Conservation (phyloP, 2,797 vertebrate species). For the Pteronotus mesoamericanus region DNA sequence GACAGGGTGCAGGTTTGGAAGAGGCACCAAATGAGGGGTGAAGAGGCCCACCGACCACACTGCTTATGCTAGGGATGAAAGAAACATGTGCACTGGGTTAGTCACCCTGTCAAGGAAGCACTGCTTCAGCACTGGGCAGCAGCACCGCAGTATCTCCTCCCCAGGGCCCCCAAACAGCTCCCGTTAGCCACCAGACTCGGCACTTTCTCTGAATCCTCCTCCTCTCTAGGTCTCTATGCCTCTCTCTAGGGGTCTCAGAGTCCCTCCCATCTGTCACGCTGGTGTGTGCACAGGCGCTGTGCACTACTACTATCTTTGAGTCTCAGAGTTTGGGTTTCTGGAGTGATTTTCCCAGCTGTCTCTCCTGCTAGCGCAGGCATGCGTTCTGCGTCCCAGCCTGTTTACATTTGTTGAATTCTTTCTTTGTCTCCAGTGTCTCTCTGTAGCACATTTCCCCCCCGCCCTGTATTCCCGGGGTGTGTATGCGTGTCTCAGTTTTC, state of each 20-base stretch:
- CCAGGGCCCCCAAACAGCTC: accelerated
- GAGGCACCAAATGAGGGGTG: not conserved
- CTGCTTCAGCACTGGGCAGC: not conserved
- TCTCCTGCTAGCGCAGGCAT: not conserved
- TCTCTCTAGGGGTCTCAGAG: not conserved
- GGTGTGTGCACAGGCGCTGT: not conserved
- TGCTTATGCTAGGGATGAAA: not conserved
- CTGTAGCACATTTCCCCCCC: not conserved
- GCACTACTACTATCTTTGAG: not conserved
- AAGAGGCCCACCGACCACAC: not conserved
- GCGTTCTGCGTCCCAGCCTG: not conserved
- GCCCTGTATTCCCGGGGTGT: not conserved
- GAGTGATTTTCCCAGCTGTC: not conserved
- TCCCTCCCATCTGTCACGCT: not conserved
- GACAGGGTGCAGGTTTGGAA: not conserved
- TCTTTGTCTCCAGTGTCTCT: not conserved
- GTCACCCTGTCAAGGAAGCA: not conserved
- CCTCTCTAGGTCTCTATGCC: not conserved
- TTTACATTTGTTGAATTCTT: not conserved
- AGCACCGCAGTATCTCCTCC: not conserved
- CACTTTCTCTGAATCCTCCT: not conserved
- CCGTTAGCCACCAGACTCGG: not conserved
- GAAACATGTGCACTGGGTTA: conserved; percentile 41
- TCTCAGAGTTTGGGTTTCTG: not conserved
- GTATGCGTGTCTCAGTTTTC: not conserved